A percentile compares a stretch with the other conserved stretches of the same genome.
These are phyloP conservation scores for Girardinichthys multiradiatus DNA, from an alignment of 2,113 vertebrate species.

Conservation along the genomic window DNA sequence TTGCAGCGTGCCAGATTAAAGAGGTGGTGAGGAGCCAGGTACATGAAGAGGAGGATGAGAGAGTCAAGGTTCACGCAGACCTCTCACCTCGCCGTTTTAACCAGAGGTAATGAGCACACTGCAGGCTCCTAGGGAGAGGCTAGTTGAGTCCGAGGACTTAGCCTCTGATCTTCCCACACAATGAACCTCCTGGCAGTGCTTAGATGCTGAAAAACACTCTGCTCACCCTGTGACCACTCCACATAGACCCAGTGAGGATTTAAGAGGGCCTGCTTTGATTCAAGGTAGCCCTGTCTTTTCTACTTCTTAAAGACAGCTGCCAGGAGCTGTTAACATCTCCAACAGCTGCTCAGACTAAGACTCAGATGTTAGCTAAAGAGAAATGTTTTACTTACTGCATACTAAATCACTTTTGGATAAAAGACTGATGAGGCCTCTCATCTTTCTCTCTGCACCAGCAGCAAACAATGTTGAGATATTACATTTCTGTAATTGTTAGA, in stretches of 20 bases:
- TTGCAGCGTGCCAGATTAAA: slow-evolving; percentile 69
- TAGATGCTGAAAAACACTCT: slow-evolving; percentile 42
- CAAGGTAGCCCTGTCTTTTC: slow-evolving; percentile 15
- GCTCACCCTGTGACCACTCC: slow-evolving; percentile 8
- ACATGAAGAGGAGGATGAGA: slow-evolving; percentile 64
- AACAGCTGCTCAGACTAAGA: background rate
- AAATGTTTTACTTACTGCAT: background rate
- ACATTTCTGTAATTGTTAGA: background rate
- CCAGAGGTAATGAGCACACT: slow-evolving; percentile 76
- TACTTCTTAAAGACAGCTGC: background rate
- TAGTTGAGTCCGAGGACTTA: slow-evolving; percentile 59
- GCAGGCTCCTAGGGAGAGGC: slow-evolving; percentile 47
- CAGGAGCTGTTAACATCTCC: slow-evolving; percentile 17
- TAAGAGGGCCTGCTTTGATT: slow-evolving; percentile 18
- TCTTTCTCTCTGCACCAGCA: background rate
- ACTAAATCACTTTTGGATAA: background rate
- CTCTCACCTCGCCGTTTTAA: slow-evolving; percentile 67
- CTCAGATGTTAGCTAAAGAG: background rate
- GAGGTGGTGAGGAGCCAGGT: slow-evolving; percentile 59
- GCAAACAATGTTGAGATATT: background rate
- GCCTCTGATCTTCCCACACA: slow-evolving; percentile 69
- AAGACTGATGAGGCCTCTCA: background rate
- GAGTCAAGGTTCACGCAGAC: slow-evolving; percentile 51
- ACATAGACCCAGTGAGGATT: background rate
- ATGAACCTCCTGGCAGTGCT: slow-evolving; percentile 40